phyloP scores from a whole-genome alignment of 2,797 vertebrate species.

The Sciaenops ocellatus region DNA sequence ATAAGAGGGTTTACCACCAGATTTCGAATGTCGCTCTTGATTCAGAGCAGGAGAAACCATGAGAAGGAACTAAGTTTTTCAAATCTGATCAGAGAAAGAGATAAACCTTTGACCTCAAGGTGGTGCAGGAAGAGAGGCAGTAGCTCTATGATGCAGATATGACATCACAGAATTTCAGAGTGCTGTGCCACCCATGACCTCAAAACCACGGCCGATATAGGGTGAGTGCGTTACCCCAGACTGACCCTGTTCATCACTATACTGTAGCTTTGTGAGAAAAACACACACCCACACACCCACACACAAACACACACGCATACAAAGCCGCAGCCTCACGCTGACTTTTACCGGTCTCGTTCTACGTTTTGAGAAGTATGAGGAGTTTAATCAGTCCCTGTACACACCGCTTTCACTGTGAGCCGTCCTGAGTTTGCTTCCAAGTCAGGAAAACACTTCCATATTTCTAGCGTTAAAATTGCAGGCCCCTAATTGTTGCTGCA shows the following conservation, averaged over 20 bases:
- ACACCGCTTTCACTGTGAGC: slow-evolving; percentile 16
- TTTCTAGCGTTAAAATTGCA: slow-evolving; percentile 67
- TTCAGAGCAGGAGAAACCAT: not conserved
- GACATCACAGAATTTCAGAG: slow-evolving; percentile 53
- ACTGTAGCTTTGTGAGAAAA: slow-evolving; percentile 9
- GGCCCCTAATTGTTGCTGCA: slow-evolving; percentile 71
- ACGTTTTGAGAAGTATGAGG: slow-evolving; percentile 12
- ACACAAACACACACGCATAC: slow-evolving; percentile 1
- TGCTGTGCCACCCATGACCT: slow-evolving; percentile 65
- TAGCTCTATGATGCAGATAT: slow-evolving; percentile 41
- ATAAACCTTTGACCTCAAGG: slow-evolving; percentile 31
- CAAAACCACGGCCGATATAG: slow-evolving; percentile 23
- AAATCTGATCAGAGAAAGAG: not conserved
- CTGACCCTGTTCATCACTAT: slow-evolving; percentile 36
- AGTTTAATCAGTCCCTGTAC: slow-evolving; percentile 42
- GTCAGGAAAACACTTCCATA: slow-evolving; percentile 63
- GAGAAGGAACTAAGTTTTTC: not conserved
- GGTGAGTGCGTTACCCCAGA: slow-evolving; percentile 36
- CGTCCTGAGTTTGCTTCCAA: slow-evolving; percentile 34
- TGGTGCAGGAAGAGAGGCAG: slow-evolving; percentile 40
- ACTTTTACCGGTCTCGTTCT: slow-evolving; percentile 12
- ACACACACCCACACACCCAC: slow-evolving; percentile 1
- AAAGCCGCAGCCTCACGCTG: slow-evolving; percentile 8
- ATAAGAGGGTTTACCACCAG: not conserved
- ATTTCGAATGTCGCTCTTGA: not conserved